A percentile compares a stretch with the other conserved stretches of the same genome.
Evolutionary conservation across 2,888 invertebrate genomes (phyloP).

Genomic region (Ctena decussata): DNA sequence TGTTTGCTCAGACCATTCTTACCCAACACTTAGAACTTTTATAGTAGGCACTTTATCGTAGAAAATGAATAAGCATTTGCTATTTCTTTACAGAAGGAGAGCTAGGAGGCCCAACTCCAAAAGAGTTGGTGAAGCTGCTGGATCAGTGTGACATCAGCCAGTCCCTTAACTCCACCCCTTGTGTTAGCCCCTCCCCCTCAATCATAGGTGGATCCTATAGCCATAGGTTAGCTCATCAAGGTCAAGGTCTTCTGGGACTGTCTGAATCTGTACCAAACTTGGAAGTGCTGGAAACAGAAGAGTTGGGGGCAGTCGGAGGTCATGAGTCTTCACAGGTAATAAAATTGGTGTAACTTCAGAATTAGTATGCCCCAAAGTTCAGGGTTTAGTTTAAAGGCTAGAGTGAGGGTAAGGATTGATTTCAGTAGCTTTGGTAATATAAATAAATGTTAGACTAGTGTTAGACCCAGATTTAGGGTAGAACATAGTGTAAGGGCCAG

Average conservation of each 20-base stretch:
- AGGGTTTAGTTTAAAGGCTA: no score
- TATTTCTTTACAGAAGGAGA: constrained; percentile 41
- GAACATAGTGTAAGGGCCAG: no score
- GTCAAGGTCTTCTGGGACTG: constrained; percentile 12
- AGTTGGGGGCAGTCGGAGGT: constrained; percentile 41
- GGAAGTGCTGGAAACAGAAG: constrained; percentile 39
- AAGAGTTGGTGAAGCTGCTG: constrained; percentile 95
- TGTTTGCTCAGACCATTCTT: no score
- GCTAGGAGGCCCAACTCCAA: constrained; percentile 95
- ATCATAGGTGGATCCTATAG: constrained; percentile 52
- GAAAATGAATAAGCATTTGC: no score
- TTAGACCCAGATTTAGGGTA: no score
- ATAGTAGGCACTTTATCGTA: no score
- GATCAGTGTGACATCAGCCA: constrained; percentile 98
- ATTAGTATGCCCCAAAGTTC: no score
- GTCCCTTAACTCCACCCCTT: constrained; percentile 93
- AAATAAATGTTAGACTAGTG: no score
- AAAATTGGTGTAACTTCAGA: no score
- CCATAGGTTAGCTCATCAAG: neutral
- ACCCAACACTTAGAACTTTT: no score
- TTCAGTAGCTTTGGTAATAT: no score
- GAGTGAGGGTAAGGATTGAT: no score
- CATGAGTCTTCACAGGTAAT: constrained; percentile 56
- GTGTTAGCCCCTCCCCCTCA: constrained; percentile 91
- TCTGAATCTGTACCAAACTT: constrained; percentile 36